A percentile compares a stretch with the other conserved stretches of the same genome.
These are phyloP conservation scores for Brachypteracias leptosomus DNA, from an alignment of 2,113 vertebrate genomes.

Conservation along the genomic window DNA sequence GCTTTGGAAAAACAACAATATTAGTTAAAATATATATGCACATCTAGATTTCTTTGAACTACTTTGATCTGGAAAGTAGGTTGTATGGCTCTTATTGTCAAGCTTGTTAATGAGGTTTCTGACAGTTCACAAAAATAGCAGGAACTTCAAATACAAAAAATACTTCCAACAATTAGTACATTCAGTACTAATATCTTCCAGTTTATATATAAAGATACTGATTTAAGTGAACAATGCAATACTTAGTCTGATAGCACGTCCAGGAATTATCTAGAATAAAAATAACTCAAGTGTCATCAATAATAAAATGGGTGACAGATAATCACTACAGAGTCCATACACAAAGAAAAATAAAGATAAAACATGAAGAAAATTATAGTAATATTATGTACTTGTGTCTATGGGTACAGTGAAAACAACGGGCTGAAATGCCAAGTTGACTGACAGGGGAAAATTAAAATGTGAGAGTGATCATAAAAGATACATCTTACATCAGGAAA, in stretches of 20 bases:
- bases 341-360: background rate
- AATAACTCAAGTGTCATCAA: background rate
- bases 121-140: background rate
- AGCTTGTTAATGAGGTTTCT: background rate
- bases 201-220: background rate
- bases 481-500: background rate
- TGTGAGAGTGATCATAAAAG: background rate
- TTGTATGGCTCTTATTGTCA: background rate
- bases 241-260: background rate
- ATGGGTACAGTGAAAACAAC: background rate
- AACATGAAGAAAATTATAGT: background rate
- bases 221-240: background rate
- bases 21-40: background rate
- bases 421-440: background rate
- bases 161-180: background rate
- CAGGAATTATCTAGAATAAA: background rate
- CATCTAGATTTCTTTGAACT: background rate
- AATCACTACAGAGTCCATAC: background rate
- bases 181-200: background rate
- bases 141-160: background rate
- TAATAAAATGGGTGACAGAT: background rate
- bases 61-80: slow-evolving; percentile 21
- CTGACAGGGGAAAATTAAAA: slow-evolving; percentile 12
- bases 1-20: background rate
- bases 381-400: background rate